Evolutionary conservation across 2,888 invertebrate genomes (phyloP), one percentile per base, ranked within the genome.

Genomic region (Chrysotoxum bicinctum): DNA sequence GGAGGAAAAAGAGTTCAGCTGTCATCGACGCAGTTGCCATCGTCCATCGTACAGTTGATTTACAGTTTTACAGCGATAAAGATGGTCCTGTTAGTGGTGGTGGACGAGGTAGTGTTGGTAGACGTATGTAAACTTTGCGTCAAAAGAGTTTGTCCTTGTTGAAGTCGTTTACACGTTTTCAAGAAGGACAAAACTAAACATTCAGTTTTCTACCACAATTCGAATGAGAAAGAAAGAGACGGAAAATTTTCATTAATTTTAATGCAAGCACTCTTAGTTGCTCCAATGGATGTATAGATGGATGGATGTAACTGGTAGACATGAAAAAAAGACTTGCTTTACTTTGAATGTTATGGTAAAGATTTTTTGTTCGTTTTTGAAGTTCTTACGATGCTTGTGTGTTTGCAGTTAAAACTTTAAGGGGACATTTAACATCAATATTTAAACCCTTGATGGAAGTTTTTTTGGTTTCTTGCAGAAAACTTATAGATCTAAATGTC

Each of bases 171-270:
- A 48, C 19, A 60, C 66, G 50, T n/a, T 62, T 56, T 82, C 30
- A 45, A 62, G 26, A 52, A 68, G 37, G 30, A 72, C 50, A 12
- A 35, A 70, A 30, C 54, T 48, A 58, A 70, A 70, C 40, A 64
- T 32, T 21, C 30, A 62, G 16, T 62, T 62, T 43, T 6, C 4
- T 23, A 16, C 26, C 8, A 9, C 35, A 35, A 4, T 6, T 26
- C 2, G 48, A 23, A 14, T 50, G n/a, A 32, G 19, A 12, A 43
- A 37, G 14, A 50, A 48, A 21, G 50, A 52, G 35, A 45, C 12
- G 35, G 68, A 21, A 12, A 52, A 69, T 54, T 74, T 43, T 69
- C 78, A 83, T 78, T 83, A 78, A 64, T 74, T 83, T 74, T 40
- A 64, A 78, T 74, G 78, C 40, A 64, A 83, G 45, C 78, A 69